Base-by-base conservation (phyloP, 2,113 vertebrate species). In the Otocyon megalotis region DNA sequence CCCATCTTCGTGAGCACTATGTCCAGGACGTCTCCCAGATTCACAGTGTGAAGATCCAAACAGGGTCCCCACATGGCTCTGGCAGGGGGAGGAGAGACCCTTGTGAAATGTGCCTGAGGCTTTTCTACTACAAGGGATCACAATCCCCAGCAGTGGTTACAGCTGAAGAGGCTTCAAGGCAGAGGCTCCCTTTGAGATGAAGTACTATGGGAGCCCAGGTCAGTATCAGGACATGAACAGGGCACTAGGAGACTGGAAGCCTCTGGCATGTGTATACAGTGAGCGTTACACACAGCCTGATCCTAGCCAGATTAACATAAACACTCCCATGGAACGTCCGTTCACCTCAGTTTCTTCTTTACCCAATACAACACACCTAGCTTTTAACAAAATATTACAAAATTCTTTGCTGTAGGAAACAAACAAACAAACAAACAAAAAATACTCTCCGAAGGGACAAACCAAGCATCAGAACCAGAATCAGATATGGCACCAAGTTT, bases 231-330 rank as follows among this genome's bases (percentile, higher is more conserved):
- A 19, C 19, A 7, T 5, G 9, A 60, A 37, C 56, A 82, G 56
- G n/a, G 20, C 3, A 37, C 0, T 16, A 2, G 37, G 11, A 20
- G 11, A 13, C 11, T 3, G 6, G 37, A 37, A 32, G 28, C 11
- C 60, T 65, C 60, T 48, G 17, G 60, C 35, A 4, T 4, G 19
- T 16, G 11, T 2, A 22, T 67, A 14, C 62, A 5, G 19, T 24
- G 62, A 50, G 20, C 12, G 0, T 3, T 32, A 17, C 26, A 77
- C 4, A 3, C 83, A 14, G 19, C 30, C 62, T 0, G 17, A 16
- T 35, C 48, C 8, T 2, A 1, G 13, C 30, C 32, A 5, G 48
- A 35, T 4, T 13, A 5, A n/a, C 43, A 15, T 7, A 24, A 53
- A 50, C 20, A 20, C 60, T 50, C 48, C 50, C 17, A 11, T 24